Percentiles rank a stretch among this genome's conserved stretches.
Conservation (phyloP, 2,888 invertebrate species). For the Polydrusus pterygomalis region DNA sequence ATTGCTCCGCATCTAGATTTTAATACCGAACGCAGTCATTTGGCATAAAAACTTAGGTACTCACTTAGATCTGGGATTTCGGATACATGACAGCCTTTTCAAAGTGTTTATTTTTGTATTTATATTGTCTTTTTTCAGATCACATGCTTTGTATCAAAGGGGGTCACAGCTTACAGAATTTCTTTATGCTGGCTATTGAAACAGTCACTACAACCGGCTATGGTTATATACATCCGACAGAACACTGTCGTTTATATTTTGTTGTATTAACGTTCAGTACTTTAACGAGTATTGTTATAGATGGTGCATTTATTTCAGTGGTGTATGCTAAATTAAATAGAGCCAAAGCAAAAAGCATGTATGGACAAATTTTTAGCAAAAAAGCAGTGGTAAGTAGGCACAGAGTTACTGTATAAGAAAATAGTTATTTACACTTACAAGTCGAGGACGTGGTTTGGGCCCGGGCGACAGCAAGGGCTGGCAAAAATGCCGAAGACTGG, state of each 20-base stretch:
- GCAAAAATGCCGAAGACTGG: too few relatives aligned
- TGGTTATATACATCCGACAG: slow-evolving; percentile 61
- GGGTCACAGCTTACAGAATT: slow-evolving; percentile 58
- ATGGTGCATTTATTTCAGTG: slow-evolving; percentile 70
- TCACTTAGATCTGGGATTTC: too few relatives aligned
- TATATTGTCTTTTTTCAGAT: neutral
- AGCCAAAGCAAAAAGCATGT: slow-evolving; percentile 68
- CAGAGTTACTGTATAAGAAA: too few relatives aligned
- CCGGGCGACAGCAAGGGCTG: too few relatives aligned
- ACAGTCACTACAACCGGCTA: slow-evolving; percentile 63
- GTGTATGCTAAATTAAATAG: slow-evolving; percentile 80
- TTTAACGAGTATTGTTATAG: slow-evolving; percentile 59
- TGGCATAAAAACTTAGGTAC: too few relatives aligned
- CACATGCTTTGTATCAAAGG: slow-evolving; percentile 43
- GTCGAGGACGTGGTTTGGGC: too few relatives aligned
- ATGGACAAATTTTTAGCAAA: slow-evolving; percentile 79
- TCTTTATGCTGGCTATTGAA: slow-evolving; percentile 62
- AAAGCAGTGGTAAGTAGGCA: slow-evolving; percentile 80
- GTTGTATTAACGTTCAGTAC: slow-evolving; percentile 59
- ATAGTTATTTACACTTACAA: too few relatives aligned
- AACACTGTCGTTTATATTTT: slow-evolving; percentile 58
- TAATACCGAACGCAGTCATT: too few relatives aligned
- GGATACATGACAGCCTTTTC: too few relatives aligned
- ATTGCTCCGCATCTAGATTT: too few relatives aligned
- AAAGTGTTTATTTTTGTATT: too few relatives aligned